Percentiles rank a stretch among this genome's conserved stretches.
phyloP scores from a whole-genome alignment of 2,888 invertebrate genomes.

The Heliconius sara region DNA sequence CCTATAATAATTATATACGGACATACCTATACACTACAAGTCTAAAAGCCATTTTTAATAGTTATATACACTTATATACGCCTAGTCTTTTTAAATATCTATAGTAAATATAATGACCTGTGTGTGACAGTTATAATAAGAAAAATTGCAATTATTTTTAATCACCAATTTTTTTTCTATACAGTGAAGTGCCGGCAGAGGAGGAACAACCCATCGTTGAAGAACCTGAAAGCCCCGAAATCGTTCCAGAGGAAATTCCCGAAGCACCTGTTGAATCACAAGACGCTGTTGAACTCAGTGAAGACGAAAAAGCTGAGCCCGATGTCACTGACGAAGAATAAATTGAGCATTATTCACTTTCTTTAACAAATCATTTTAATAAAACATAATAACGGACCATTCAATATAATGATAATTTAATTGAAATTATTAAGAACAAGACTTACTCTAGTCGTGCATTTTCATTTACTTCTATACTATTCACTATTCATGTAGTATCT shows the following conservation, averaged over 20 bases:
- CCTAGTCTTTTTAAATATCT: no score
- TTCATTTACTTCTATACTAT: slow-evolving; percentile 57
- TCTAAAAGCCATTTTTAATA: no score
- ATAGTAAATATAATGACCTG: no score
- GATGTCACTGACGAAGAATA: slow-evolving; percentile 83
- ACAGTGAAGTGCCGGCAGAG: slow-evolving; percentile 66
- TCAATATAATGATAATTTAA: not conserved
- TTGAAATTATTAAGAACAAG: slow-evolving; percentile 21
- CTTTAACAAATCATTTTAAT: slow-evolving; percentile 34
- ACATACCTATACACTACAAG: no score
- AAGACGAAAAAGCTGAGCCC: slow-evolving; percentile 79
- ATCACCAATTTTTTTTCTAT: slow-evolving; percentile 17
- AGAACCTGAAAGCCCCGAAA: slow-evolving; percentile 78
- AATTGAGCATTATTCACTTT: slow-evolving; percentile 41
- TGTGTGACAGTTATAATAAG: no score
- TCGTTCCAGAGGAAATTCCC: slow-evolving; percentile 61
- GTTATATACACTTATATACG: no score
- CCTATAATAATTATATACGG: not conserved
- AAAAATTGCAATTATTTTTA: not conserved
- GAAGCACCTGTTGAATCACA: slow-evolving; percentile 62
- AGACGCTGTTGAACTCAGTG: slow-evolving; percentile 72
- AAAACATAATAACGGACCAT: slow-evolving; percentile 16
- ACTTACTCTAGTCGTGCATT: slow-evolving; percentile 56
- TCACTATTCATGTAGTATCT: slow-evolving; percentile 61
- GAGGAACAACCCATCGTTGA: slow-evolving; percentile 77